phyloP scores from a whole-genome alignment of 2,797 vertebrate species.

The Rallus crepitans region DNA sequence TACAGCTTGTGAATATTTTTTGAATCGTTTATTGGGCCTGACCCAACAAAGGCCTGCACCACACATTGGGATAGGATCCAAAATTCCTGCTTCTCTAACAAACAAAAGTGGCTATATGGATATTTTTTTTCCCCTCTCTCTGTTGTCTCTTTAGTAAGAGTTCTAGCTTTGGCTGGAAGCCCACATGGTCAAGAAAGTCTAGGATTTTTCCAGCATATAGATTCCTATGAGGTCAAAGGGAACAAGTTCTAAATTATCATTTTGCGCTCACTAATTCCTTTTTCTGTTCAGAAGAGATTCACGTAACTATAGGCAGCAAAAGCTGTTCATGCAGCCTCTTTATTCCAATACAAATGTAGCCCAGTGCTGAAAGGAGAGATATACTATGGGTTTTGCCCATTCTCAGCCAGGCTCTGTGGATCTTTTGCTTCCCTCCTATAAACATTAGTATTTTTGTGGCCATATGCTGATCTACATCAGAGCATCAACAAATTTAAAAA shows the following conservation, averaged over 20 bases:
- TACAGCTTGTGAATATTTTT: background rate
- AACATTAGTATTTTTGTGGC: background rate
- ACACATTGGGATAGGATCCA: background rate
- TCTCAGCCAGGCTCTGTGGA: background rate
- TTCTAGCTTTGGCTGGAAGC: background rate
- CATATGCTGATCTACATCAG: background rate
- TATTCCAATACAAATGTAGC: background rate
- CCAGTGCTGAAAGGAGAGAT: background rate
- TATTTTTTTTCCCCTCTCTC: background rate
- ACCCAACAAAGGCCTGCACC: background rate
- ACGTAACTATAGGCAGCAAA: background rate
- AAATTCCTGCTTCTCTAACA: background rate
- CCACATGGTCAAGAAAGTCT: background rate
- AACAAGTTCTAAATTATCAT: background rate
- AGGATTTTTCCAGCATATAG: background rate
- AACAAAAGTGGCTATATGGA: background rate
- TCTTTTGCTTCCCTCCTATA: background rate
- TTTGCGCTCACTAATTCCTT: conserved; percentile 16
- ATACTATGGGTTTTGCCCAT: background rate
- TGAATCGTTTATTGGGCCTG: background rate
- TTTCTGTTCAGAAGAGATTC: background rate
- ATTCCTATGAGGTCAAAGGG: background rate
- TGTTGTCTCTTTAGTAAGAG: background rate
- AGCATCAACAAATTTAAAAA: background rate
- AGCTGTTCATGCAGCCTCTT: background rate